These are phyloP conservation scores for Dermolepida albohirtum DNA, from an alignment of 2,888 invertebrate species.

Conservation along the genomic window DNA sequence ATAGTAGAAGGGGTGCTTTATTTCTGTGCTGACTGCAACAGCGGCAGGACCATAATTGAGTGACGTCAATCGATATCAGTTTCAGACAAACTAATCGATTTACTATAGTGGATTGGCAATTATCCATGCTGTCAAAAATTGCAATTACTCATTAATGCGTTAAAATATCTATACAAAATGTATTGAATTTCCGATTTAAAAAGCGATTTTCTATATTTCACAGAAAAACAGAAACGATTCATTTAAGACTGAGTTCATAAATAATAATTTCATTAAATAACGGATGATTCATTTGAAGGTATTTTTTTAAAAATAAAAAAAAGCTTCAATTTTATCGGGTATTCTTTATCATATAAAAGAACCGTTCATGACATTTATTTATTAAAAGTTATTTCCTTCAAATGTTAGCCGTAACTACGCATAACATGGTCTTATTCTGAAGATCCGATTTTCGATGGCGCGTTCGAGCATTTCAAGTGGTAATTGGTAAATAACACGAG, in stretches of 20 bases:
- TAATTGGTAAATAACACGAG: too few relatives aligned
- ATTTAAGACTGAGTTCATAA: not conserved
- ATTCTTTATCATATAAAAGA: too few relatives aligned
- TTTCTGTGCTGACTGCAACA: slow-evolving; percentile 26
- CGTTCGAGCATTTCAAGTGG: too few relatives aligned
- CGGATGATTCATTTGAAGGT: not conserved
- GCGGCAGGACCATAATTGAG: slow-evolving; percentile 46
- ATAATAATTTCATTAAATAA: too few relatives aligned
- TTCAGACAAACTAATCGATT: slow-evolving; percentile 56
- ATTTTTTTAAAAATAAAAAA: too few relatives aligned
- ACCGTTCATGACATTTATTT: too few relatives aligned
- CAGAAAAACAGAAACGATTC: not conserved
- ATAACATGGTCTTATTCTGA: too few relatives aligned
- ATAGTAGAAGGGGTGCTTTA: slow-evolving; percentile 2
- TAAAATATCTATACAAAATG: not conserved
- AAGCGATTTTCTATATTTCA: not conserved
- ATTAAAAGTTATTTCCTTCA: too few relatives aligned
- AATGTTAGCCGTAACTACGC: too few relatives aligned
- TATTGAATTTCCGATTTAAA: not conserved
- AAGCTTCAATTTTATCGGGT: too few relatives aligned
- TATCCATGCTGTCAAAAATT: slow-evolving; percentile 55
- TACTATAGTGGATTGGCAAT: slow-evolving; percentile 58
- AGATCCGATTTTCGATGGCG: too few relatives aligned
- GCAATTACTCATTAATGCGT: slow-evolving; percentile 2
- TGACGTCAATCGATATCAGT: slow-evolving; percentile 47